Base-by-base conservation (phyloP, 2,888 invertebrate species). In the Drepanosiphum platanoidis region DNA sequence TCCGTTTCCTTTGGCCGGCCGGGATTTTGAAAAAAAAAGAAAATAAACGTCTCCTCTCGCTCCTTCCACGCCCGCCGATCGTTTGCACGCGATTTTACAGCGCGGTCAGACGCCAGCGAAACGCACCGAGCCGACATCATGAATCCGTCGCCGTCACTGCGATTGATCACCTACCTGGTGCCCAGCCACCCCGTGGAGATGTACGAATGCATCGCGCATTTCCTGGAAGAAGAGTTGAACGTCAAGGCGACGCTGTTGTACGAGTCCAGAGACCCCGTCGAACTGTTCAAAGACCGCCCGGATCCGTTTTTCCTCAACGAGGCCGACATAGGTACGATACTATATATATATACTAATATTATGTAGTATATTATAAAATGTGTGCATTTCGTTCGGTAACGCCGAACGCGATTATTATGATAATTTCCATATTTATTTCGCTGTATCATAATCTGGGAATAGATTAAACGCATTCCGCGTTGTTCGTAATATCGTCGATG, bases 111-210 rank as follows among this genome's bases (percentile, higher is more conserved):
- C 18, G 64, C 30, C 52, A 7, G 3, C 1, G 18, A 8, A 9
- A 46, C 13, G 15, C 11, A 1, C 22, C 27, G 30, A 64, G 32
- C 66, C 30, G 66, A 11, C 77, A 1, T 3, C 30, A 81, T 81
- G 82, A 74, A 30, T 34, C 71, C 18, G 9, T 84, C 84, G 22
- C 71, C 18, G 9, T 84, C 84, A 13, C 30, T 93, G 86, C 91
- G 92, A 18, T 88, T 93, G 72, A 90, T 92, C 87, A 93, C 93
- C 0, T 93, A 92, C 88, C 91, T 93, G 91, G 92, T 92, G 87
- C 93, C 93, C 22, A 91, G 92, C 74, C 91, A 92, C 87, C 93
- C 93, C 8, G 91, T 93, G 68, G 92, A 92, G 88, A 88, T 92
- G 71, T 93, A 92, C 89, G 92, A 93, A 88, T 89, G 91, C 86